phyloP scores from a whole-genome alignment of 2,113 vertebrate species.

The Arizona elegans region DNA sequence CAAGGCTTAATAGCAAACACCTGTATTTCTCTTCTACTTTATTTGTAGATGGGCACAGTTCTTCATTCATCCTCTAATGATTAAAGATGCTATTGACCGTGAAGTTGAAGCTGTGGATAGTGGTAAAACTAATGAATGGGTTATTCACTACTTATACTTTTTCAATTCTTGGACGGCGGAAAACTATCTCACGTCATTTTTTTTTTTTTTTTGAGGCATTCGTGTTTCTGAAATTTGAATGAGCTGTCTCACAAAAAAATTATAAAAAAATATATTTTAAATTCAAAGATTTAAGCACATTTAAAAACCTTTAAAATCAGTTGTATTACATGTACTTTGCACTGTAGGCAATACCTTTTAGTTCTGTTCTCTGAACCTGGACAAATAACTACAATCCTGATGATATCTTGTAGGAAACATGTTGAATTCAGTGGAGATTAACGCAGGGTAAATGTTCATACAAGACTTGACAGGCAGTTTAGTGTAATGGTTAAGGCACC shows the following conservation, averaged over 20 bases:
- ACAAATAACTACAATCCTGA: background rate
- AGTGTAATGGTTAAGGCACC: background rate
- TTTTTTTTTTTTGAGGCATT: background rate
- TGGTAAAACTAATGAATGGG: slow-evolving; percentile 72
- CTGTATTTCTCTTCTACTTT: slow-evolving; percentile 19
- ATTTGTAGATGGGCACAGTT: slow-evolving; percentile 91
- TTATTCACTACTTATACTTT: background rate
- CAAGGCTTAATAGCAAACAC: background rate
- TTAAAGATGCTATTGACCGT: slow-evolving; percentile 89
- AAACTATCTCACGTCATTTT: background rate
- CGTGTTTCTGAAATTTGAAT: slow-evolving; percentile 1
- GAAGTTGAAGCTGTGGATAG: slow-evolving; percentile 98
- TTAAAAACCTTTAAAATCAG: slow-evolving; percentile 19
- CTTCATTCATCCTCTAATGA: slow-evolving; percentile 95
- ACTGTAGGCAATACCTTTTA: background rate
- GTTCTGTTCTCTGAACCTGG: background rate
- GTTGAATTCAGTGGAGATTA: background rate
- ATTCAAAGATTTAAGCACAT: slow-evolving; percentile 14
- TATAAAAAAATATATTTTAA: background rate
- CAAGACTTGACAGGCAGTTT: background rate
- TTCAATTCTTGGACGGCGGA: background rate
- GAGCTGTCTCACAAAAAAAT: background rate
- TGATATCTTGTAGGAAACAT: background rate
- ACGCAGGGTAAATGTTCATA: background rate
- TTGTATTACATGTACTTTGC: background rate